phyloP scores from a whole-genome alignment of 2,113 vertebrate genomes.

The Telmatochromis brachygnathus region DNA sequence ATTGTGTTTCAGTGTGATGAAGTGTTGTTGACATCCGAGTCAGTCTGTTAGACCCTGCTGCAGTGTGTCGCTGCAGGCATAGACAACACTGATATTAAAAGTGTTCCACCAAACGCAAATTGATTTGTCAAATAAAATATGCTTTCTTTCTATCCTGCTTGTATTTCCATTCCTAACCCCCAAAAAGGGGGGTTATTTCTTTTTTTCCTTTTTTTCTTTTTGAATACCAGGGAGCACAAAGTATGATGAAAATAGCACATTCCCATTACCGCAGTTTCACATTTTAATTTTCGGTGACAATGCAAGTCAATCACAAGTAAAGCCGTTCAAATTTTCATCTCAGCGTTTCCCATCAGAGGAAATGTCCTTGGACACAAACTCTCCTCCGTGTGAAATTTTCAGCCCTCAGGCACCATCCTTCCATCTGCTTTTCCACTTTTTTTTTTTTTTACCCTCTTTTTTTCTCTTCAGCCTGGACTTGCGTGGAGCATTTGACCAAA shows the following conservation, averaged over 20 bases:
- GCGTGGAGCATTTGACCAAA: slow-evolving; percentile 16
- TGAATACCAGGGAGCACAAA: not conserved
- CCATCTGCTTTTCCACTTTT: slow-evolving; percentile 7
- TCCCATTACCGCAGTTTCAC: not conserved
- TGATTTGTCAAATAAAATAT: slow-evolving; percentile 56
- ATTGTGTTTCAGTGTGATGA: slow-evolving; percentile 47
- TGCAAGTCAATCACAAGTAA: not conserved
- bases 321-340: not conserved
- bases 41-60: slow-evolving; percentile 26
- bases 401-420: not conserved
- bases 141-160: slow-evolving; percentile 43
- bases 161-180: slow-evolving; percentile 25
- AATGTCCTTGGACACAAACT: not conserved
- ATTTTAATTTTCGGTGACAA: not conserved
- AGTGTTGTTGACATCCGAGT: slow-evolving; percentile 39
- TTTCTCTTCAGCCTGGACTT: not conserved
- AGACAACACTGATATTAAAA: slow-evolving; percentile 11
- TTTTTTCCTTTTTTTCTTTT: not conserved
- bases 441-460: not conserved
- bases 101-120: slow-evolving; percentile 25
- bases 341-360: not conserved
- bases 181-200: not conserved
- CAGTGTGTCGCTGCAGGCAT: slow-evolving; percentile 12
- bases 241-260: not conserved
- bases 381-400: slow-evolving; percentile 9